phyloP scores from a whole-genome alignment of 2,113 vertebrate species.

The Crypturellus undulatus region DNA sequence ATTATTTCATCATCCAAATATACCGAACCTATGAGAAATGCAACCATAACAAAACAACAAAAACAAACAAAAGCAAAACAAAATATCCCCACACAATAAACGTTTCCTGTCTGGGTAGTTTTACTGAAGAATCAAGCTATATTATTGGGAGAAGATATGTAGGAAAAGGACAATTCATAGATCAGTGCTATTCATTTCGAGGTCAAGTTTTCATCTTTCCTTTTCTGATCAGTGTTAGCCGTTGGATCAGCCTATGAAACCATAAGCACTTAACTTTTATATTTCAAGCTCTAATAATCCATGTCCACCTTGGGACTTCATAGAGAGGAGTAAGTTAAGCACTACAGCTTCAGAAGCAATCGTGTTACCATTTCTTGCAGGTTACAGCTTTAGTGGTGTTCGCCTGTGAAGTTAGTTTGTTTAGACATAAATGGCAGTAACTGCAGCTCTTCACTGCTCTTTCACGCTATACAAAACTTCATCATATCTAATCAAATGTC shows the following conservation, averaged over 20 bases:
- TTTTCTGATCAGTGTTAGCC: not conserved
- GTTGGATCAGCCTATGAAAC: not conserved
- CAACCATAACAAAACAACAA: not conserved
- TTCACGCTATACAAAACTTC: constrained; percentile 43
- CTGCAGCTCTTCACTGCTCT: constrained; percentile 65
- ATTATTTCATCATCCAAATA: not conserved
- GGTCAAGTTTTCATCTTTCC: constrained; percentile 1
- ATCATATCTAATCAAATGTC: constrained; percentile 69
- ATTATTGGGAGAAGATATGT: not conserved
- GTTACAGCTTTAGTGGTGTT: constrained; percentile 18
- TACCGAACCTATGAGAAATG: not conserved
- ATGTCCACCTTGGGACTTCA: constrained; percentile 45
- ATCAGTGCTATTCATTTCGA: not conserved
- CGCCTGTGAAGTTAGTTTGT: constrained; percentile 37
- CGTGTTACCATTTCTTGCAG: constrained; percentile 42
- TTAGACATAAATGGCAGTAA: constrained; percentile 68
- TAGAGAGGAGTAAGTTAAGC: constrained; percentile 1
- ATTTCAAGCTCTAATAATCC: constrained; percentile 63
- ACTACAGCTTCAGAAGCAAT: constrained; percentile 1
- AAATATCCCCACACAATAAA: not conserved
- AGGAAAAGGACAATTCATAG: not conserved
- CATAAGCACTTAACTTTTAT: constrained; percentile 4
- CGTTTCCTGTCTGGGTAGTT: not conserved
- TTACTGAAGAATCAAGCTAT: not conserved
- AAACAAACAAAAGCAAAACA: not conserved